Conservation (phyloP, 2,888 invertebrate species). For the Helleia helle region DNA sequence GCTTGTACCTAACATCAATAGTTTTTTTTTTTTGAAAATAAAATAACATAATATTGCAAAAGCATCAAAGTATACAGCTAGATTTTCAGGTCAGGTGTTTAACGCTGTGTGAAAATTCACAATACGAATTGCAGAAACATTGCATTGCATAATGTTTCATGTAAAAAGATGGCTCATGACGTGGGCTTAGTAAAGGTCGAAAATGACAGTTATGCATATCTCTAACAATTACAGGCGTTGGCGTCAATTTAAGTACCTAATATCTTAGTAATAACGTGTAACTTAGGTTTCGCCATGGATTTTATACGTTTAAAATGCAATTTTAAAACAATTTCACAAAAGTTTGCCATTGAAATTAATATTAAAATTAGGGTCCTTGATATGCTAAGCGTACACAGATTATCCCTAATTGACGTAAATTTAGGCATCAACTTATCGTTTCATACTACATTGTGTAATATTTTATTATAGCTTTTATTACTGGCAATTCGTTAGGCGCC, state of each 20-base stretch:
- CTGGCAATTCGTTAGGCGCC: no score
- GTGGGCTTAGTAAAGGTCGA: constrained; percentile 62
- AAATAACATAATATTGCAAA: no score
- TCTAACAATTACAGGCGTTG: constrained; percentile 39
- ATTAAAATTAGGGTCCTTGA: no score
- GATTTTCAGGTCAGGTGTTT: constrained; percentile 48
- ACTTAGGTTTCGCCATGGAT: constrained; percentile 18
- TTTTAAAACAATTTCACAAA: constrained; percentile 18
- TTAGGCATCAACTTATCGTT: no score
- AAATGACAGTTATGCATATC: constrained; percentile 52
- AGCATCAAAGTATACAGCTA: constrained; percentile 38
- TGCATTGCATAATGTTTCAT: constrained; percentile 44
- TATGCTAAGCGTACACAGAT: no score
- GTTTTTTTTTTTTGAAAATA: no score
- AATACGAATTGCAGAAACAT: constrained; percentile 38
- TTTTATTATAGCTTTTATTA: background rate
- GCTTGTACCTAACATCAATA: constrained; percentile 19
- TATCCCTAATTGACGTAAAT: no score
- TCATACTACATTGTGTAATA: background rate
- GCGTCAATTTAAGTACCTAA: constrained; percentile 29
- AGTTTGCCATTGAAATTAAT: constrained; percentile 12
- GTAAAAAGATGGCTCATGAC: constrained; percentile 44
- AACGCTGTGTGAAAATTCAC: constrained; percentile 50
- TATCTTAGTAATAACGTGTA: constrained; percentile 15
- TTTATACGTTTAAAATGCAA: constrained; percentile 17